A percentile compares a stretch with the other conserved stretches of the same genome.
Conservation (phyloP, 1,140 invertebrate genomes). For the Conus betulinus region DNA sequence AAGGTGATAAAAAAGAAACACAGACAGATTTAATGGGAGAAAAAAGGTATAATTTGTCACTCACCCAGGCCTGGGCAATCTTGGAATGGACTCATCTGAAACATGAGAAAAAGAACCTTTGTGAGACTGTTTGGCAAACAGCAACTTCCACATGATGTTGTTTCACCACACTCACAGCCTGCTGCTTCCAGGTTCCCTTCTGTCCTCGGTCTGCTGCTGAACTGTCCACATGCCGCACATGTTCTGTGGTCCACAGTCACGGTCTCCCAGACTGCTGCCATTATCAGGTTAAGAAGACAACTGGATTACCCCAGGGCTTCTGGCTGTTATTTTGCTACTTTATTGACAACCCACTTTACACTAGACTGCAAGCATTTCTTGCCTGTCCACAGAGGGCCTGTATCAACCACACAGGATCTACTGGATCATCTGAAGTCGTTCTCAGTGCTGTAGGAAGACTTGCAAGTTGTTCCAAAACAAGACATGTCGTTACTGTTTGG, state of each 20-base stretch:
- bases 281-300: neutral
- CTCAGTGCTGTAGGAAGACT: no score
- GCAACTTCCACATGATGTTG: constrained; percentile 20
- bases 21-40: neutral
- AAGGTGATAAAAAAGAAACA: neutral
- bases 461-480: no score
- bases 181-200: neutral
- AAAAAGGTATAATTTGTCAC: neutral
- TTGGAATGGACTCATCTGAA: constrained; percentile 65
- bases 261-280: neutral
- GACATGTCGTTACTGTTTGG: no score
- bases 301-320: neutral
- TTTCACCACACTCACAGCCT: neutral
- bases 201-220: neutral
- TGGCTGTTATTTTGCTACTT: neutral
- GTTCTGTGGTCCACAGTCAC: neutral
- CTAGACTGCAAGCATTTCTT: no score
- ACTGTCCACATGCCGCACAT: neutral
- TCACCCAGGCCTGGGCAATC: constrained; percentile 77
- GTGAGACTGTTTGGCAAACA: constrained; percentile 6
- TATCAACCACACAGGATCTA: no score
- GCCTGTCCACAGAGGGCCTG: no score
- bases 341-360: no score
- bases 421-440: no score
- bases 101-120: constrained; percentile 25